Percentiles rank a stretch among this genome's conserved stretches.
phyloP scores from a whole-genome alignment of 2,113 vertebrate genomes.

The Hippocampus abdominalis region DNA sequence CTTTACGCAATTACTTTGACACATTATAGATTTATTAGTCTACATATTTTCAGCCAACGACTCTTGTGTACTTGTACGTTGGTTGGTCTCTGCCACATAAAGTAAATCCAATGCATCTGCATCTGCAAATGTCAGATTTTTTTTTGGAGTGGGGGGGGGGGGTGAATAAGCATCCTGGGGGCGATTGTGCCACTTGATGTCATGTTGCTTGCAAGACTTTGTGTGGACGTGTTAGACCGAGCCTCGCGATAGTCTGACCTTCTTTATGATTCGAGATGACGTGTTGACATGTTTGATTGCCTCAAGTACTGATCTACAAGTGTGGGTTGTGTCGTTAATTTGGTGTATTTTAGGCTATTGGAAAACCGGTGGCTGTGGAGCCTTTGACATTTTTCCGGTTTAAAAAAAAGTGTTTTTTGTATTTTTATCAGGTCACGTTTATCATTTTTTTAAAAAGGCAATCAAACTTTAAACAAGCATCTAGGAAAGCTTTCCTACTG shows the following conservation, averaged over 20 bases:
- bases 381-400: background rate
- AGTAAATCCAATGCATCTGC: conserved; percentile 25
- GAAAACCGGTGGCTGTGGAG: background rate
- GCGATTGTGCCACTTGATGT: conserved; percentile 27
- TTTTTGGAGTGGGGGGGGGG: conserved; percentile 1
- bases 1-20: conserved; percentile 2
- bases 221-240: conserved; percentile 37
- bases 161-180: conserved; percentile 37
- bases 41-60: conserved; percentile 22
- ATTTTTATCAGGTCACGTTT: background rate
- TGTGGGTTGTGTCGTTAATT: background rate
- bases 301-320: conserved; percentile 25
- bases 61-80: conserved; percentile 27
- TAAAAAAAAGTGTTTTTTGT: background rate
- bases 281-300: conserved; percentile 45
- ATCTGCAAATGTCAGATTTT: conserved; percentile 45
- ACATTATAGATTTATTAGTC: conserved; percentile 20
- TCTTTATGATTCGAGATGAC: conserved; percentile 41
- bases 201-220: conserved; percentile 29
- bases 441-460: background rate
- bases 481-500: too few relatives aligned
- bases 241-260: conserved; percentile 40
- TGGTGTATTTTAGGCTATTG: background rate
- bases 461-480: too few relatives aligned
- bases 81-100: conserved; percentile 18